Conservation (phyloP, 1,140 invertebrate genomes). For the Oncopodura yosiiana region DNA sequence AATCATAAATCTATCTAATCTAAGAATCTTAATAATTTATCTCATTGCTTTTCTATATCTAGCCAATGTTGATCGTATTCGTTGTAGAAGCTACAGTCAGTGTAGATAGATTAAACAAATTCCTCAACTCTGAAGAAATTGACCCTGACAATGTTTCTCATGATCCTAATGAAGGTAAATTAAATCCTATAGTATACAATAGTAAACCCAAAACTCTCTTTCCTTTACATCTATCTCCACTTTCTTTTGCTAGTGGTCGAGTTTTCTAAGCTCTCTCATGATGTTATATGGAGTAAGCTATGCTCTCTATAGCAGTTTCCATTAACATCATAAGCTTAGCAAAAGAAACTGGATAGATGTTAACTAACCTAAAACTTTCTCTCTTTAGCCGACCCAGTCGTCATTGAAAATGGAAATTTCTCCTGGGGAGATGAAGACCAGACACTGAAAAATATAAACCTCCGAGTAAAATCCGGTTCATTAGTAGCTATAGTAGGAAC, state of each 20-base stretch:
- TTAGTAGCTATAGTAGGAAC: constrained; percentile 47
- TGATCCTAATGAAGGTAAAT: constrained; percentile 29
- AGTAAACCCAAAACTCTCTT: no score
- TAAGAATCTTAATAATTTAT: no score
- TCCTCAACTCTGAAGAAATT: constrained; percentile 38
- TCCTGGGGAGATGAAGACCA: constrained; percentile 48
- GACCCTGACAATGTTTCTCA: constrained; percentile 32
- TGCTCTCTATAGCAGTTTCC: no score
- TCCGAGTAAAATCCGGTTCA: constrained; percentile 37
- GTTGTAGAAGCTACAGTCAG: constrained; percentile 36
- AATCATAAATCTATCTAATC: no score
- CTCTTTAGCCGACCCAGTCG: constrained; percentile 55
- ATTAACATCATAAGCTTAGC: no score
- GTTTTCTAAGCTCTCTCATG: no score
- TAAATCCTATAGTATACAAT: no score
- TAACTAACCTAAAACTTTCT: no score
- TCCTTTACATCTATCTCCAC: no score
- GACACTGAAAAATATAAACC: constrained; percentile 37
- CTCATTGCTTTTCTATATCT: constrained; percentile 47
- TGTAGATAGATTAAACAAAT: constrained; percentile 38
- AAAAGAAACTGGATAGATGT: background rate
- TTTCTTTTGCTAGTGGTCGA: no score
- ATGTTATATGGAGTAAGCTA: no score
- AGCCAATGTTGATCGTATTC: constrained; percentile 46
- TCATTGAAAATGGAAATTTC: constrained; percentile 66